Base-by-base conservation (phyloP, 1,140 invertebrate species). In the Theocolax elegans region DNA sequence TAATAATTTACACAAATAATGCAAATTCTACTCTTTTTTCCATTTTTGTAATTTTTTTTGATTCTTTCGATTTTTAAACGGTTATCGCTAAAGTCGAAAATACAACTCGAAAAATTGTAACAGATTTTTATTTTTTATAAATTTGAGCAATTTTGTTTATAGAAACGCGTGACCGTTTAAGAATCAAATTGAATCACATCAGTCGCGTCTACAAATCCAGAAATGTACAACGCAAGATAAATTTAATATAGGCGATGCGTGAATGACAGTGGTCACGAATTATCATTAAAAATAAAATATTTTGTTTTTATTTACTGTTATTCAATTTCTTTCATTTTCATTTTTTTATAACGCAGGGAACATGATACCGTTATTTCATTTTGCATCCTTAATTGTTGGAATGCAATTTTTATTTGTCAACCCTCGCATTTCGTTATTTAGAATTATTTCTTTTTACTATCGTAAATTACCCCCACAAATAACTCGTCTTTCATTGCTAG, bases 1-100 rank as follows among this genome's bases (percentile, higher is more conserved):
- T 65, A 66, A 31, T 66, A 65, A 71, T 71, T 71, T 66, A 71
- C 69, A 71, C 69, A 71, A 66, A 66, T 65, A n/a, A 71, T 71
- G 69, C 46, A 71, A 71, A 65, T 65, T 64, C 66, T 59, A 25
- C 27, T 59, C 62, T 71, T 59, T 44, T 21, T 59, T 56, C 42
- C 44, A 10, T 54, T 35, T 31, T 40, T 35, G 23, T 40, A 59
- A 71, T 49, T 51, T 65, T 71, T 51, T 17, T 25, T 64, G 42
- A 48, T 58, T 54, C 23, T 38, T 38, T 54, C 46, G 63, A 59
- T 59, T 71, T 71, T 71, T 60, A 71, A 71, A 71, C 69, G 54
- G 44, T 66, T 59, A 60, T 59, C 23, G 17, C 10, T 46, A n/a
- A 35, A 40, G 31, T 8, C 54, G 31, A 42, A 58, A 21, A 23